phyloP scores from a whole-genome alignment of 2,113 vertebrate genomes.

The Phyllopteryx taeniolatus region DNA sequence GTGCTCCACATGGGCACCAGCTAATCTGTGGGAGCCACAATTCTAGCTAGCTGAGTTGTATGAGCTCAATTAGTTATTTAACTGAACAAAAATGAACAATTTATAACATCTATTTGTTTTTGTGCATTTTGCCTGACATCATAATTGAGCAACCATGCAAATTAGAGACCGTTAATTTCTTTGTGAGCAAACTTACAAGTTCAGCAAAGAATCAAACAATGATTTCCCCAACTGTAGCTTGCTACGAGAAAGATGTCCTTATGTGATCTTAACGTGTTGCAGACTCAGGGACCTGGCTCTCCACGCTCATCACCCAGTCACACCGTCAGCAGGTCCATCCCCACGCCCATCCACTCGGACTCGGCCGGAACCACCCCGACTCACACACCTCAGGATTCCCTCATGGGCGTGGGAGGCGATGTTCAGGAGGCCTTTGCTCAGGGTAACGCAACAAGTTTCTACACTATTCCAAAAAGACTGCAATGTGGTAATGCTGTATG shows the following conservation, averaged over 20 bases:
- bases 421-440: slow-evolving; percentile 97
- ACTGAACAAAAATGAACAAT: too few relatives aligned
- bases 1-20: too few relatives aligned
- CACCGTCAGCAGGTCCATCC: slow-evolving; percentile 88
- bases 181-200: neutral
- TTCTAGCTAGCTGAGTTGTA: too few relatives aligned
- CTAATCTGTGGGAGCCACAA: too few relatives aligned
- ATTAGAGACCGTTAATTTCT: neutral
- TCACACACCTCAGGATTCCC: slow-evolving; percentile 94
- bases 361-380: slow-evolving; percentile 89
- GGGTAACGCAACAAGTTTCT: slow-evolving; percentile 68
- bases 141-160: neutral
- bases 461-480: neutral
- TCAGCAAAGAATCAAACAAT: neutral
- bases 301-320: slow-evolving; percentile 95
- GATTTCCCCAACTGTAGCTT: neutral
- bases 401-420: slow-evolving; percentile 94
- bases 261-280: slow-evolving; percentile 49
- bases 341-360: slow-evolving; percentile 88
- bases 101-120: too few relatives aligned
- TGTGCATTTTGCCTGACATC: too few relatives aligned
- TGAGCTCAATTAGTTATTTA: too few relatives aligned
- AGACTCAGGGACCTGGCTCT: slow-evolving; percentile 93
- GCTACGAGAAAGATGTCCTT: neutral
- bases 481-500: neutral